These are phyloP conservation scores for Puffinus mauretanicus DNA, from an alignment of 2,113 vertebrate genomes.

Conservation along the genomic window DNA sequence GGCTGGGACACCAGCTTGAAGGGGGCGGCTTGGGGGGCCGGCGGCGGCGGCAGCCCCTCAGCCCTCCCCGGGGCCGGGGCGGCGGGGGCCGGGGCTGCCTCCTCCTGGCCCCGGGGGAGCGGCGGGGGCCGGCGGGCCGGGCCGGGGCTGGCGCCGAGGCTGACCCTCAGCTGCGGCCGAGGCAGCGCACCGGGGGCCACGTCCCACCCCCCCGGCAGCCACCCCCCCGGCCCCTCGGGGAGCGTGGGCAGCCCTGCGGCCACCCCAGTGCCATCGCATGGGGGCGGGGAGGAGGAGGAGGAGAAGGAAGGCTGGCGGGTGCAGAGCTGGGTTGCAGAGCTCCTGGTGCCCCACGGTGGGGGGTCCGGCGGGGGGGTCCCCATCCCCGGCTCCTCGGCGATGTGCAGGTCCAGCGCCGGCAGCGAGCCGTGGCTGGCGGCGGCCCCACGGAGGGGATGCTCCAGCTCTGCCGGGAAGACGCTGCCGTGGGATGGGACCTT, in stretches of 20 bases:
- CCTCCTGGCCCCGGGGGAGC: background rate
- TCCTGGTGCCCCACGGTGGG: fast-evolving
- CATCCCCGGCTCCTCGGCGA: constrained; percentile 63
- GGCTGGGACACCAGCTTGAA: constrained; percentile 63
- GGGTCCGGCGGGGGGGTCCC: background rate
- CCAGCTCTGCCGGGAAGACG: constrained; percentile 71
- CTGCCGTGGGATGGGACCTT: constrained; percentile 79
- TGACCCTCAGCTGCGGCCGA: constrained; percentile 12
- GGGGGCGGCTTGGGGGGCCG: constrained; percentile 38
- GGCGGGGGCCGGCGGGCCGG: constrained; percentile 33
- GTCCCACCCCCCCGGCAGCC: background rate
- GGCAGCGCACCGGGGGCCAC: background rate
- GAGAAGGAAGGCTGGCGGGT: constrained; percentile 37
- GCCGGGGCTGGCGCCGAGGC: constrained; percentile 6
- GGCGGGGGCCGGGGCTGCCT: background rate
- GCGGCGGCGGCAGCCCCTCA: background rate
- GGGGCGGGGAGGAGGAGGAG: background rate
- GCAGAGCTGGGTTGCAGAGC: background rate
- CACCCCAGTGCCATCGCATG: background rate
- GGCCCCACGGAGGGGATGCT: constrained; percentile 29
- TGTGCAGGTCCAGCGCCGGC: constrained; percentile 79
- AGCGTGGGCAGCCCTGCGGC: constrained; percentile 67
- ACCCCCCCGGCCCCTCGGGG: constrained; percentile 63
- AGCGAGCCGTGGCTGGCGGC: constrained; percentile 65
- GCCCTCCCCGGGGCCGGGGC: background rate